These are phyloP conservation scores for Apostichopus californicus DNA, from an alignment of 35 echinoderm and acorn worm species.

Conservation along the genomic window DNA sequence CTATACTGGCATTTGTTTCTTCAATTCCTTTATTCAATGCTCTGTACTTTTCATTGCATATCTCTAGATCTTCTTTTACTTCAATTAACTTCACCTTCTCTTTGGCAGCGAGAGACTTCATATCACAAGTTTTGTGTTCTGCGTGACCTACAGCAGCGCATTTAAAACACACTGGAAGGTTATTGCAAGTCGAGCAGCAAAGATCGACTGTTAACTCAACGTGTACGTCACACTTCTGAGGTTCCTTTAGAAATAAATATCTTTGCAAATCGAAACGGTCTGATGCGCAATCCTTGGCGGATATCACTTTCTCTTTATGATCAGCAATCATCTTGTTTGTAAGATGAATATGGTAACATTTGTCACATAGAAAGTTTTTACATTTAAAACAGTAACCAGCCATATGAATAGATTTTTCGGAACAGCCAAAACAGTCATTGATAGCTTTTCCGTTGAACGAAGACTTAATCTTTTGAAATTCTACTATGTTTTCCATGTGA, in stretches of 20 bases:
- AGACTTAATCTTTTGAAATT: background rate
- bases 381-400: background rate
- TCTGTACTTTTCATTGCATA: background rate
- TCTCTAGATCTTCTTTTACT: background rate
- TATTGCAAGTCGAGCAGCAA: too few relatives aligned
- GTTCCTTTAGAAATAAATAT: background rate
- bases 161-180: background rate
- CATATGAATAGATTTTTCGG: background rate
- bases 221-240: too few relatives aligned
- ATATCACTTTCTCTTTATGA: background rate
- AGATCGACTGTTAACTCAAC: too few relatives aligned
- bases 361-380: background rate
- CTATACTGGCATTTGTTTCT: background rate
- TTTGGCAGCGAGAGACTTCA: background rate
- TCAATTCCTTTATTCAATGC: background rate
- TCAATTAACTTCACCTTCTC: background rate
- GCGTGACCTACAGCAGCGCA: background rate
- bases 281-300: background rate
- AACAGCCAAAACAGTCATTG: background rate
- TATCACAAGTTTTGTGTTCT: background rate
- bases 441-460: background rate
- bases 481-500: constrained; percentile 14
- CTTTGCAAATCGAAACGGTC: too few relatives aligned
- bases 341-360: background rate
- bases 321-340: background rate